These are phyloP conservation scores for Athene cunicularia DNA, from an alignment of 2,113 vertebrate species.

Conservation along the genomic window DNA sequence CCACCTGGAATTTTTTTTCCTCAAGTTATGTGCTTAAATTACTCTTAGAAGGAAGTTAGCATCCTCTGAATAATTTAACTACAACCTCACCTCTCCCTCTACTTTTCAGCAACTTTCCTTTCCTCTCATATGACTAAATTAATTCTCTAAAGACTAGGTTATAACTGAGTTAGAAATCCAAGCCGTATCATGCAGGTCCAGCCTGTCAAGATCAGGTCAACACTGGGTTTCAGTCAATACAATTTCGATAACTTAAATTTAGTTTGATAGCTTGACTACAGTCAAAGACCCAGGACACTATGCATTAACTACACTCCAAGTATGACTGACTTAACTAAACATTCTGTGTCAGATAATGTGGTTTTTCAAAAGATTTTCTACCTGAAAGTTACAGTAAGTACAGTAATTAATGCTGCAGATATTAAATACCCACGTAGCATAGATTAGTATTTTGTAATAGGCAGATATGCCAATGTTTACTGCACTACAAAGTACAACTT, in stretches of 20 bases:
- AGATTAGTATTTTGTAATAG: constrained; percentile 60
- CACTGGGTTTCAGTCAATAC: constrained; percentile 76
- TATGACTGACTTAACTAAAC: constrained; percentile 75
- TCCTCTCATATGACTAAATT: constrained; percentile 68
- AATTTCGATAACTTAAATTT: constrained; percentile 71
- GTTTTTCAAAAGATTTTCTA: constrained; percentile 63
- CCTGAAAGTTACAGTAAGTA: constrained; percentile 74
- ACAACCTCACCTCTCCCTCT: constrained; percentile 64
- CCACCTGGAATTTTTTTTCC: constrained; percentile 28
- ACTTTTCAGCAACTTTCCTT: constrained; percentile 74
- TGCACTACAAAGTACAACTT: constrained; percentile 54
- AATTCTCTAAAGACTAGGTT: constrained; percentile 73
- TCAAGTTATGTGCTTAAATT: constrained; percentile 72
- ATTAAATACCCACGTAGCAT: constrained; percentile 65
- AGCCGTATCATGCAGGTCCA: constrained; percentile 82
- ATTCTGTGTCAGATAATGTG: constrained; percentile 52
- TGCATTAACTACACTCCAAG: constrained; percentile 70
- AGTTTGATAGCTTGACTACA: constrained; percentile 66
- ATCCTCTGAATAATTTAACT: constrained; percentile 77
- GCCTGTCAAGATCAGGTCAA: constrained; percentile 82
- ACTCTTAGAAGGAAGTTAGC: constrained; percentile 66
- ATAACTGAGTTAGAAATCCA: constrained; percentile 77
- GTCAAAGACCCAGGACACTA: constrained; percentile 59
- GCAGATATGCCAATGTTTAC: constrained; percentile 69
- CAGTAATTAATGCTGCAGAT: constrained; percentile 73